Evolutionary conservation across 1,140 invertebrate genomes (phyloP).

Genomic region (Plectrocnemia conspersa): DNA sequence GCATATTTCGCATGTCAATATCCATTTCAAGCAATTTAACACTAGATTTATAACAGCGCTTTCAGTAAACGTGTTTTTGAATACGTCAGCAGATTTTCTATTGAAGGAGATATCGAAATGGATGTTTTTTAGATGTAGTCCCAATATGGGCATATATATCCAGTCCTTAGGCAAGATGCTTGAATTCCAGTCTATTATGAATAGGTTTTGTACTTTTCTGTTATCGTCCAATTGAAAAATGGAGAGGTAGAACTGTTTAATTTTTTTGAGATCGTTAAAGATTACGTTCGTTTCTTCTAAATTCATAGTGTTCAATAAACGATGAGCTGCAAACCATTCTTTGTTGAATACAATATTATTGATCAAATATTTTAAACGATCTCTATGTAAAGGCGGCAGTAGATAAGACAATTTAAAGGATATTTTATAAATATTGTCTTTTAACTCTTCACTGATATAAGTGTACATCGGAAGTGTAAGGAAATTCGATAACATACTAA

Average conservation of each 20-base stretch:
- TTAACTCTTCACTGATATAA: conserved; percentile 40
- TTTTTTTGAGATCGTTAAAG: conserved; percentile 47
- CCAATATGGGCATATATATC: conserved; percentile 61
- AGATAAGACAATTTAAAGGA: conserved; percentile 53
- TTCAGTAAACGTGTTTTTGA: too few species aligned
- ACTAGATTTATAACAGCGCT: too few species aligned
- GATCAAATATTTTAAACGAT: conserved; percentile 49
- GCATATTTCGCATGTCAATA: conserved; percentile 55
- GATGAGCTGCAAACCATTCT: conserved; percentile 52
- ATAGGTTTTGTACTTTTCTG: conserved; percentile 25
- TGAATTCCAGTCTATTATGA: conserved; percentile 41
- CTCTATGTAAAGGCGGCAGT: conserved; percentile 48
- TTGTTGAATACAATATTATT: conserved; percentile 53
- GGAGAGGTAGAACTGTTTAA: conserved; percentile 49
- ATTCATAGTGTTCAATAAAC: conserved; percentile 49
- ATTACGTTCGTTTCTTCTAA: conserved; percentile 46
- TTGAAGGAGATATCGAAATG: too few species aligned
- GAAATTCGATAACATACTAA: conserved; percentile 48
- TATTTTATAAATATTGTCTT: conserved; percentile 49
- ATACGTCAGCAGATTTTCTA: too few species aligned
- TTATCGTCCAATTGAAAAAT: conserved; percentile 46
- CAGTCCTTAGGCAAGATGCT: conserved; percentile 62
- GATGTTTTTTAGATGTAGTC: conserved; percentile 54
- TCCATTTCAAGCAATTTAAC: conserved; percentile 56
- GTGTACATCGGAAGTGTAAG: conserved; percentile 43